Conservation (phyloP, 2,888 invertebrate genomes). For the Desoria tigrina region DNA sequence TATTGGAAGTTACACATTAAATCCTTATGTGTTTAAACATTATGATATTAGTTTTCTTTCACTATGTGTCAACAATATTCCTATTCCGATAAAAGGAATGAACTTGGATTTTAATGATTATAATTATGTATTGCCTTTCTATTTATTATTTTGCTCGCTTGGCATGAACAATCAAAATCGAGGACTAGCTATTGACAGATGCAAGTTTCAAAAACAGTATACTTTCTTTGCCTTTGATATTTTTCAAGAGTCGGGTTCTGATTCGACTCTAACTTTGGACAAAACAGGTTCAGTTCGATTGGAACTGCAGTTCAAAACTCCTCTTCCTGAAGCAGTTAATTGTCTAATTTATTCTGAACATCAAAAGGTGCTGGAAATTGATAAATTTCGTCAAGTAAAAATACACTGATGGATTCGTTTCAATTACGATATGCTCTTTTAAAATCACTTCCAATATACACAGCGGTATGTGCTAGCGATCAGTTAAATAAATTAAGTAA, state of each 20-base stretch:
- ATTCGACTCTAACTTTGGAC: slow-evolving; percentile 25
- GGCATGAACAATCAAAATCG: slow-evolving; percentile 14
- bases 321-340: slow-evolving; percentile 31
- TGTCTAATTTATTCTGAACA: slow-evolving; percentile 34
- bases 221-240: slow-evolving; percentile 36
- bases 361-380: slow-evolving; percentile 32
- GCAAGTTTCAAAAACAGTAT: slow-evolving; percentile 11
- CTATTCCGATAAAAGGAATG: slow-evolving; percentile 44
- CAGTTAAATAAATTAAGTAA: background rate
- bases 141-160: slow-evolving; percentile 14
- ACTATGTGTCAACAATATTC: slow-evolving; percentile 48
- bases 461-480: slow-evolving; percentile 23
- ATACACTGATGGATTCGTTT: slow-evolving; percentile 26
- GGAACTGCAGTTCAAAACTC: slow-evolving; percentile 24
- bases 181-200: slow-evolving; percentile 16
- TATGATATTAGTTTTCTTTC: slow-evolving; percentile 41
- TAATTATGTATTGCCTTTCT: slow-evolving; percentile 20
- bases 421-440: slow-evolving; percentile 22
- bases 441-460: background rate
- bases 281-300: slow-evolving; percentile 33
- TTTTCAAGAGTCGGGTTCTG: slow-evolving; percentile 15
- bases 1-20: slow-evolving; percentile 43
- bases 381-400: slow-evolving; percentile 29
- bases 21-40: slow-evolving; percentile 52
- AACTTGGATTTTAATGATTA: slow-evolving; percentile 30